These are phyloP conservation scores for Portevinia maculata DNA, from an alignment of 2,888 invertebrate species.

Conservation along the genomic window DNA sequence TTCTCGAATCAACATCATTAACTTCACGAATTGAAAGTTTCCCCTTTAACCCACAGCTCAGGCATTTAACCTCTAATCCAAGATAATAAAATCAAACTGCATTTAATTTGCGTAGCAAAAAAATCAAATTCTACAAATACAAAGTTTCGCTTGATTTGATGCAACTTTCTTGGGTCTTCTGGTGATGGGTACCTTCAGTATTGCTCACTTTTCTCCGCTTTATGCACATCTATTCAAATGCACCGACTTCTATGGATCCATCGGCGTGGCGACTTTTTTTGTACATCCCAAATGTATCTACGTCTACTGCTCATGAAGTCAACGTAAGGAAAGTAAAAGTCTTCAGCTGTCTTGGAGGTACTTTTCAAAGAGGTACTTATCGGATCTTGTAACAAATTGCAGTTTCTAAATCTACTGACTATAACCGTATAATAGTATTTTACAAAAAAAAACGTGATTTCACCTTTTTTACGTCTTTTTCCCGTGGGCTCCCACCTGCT, in stretches of 20 bases:
- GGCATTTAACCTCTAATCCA: slow-evolving; percentile 21
- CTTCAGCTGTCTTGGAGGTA: slow-evolving; percentile 16
- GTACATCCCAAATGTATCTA: slow-evolving; percentile 20
- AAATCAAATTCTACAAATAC: slow-evolving; percentile 50
- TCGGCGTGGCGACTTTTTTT: slow-evolving; percentile 11
- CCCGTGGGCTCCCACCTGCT: slow-evolving; percentile 28
- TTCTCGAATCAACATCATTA: too few species aligned
- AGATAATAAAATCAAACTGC: slow-evolving; percentile 17
- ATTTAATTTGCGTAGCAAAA: slow-evolving; percentile 37
- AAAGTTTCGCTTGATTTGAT: slow-evolving; percentile 64
- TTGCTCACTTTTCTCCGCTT: slow-evolving; percentile 16
- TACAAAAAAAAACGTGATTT: slow-evolving; percentile 56
- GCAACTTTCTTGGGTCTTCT: slow-evolving; percentile 59
- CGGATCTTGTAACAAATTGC: slow-evolving; percentile 51
- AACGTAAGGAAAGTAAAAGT: slow-evolving; percentile 66
- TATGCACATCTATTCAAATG: slow-evolving; percentile 65
- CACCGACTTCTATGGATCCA: slow-evolving; percentile 5
- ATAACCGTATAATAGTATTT: slow-evolving; percentile 31
- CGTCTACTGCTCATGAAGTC: slow-evolving; percentile 26
- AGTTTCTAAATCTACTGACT: slow-evolving; percentile 61
- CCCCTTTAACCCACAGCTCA: slow-evolving; percentile 10
- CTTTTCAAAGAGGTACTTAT: slow-evolving; percentile 52
- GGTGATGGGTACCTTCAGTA: neutral
- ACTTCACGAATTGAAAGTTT: slow-evolving; percentile 15
- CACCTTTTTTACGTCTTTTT: slow-evolving; percentile 50